phyloP scores from a whole-genome alignment of 2,888 invertebrate genomes.

The Napeogenes sylphis region DNA sequence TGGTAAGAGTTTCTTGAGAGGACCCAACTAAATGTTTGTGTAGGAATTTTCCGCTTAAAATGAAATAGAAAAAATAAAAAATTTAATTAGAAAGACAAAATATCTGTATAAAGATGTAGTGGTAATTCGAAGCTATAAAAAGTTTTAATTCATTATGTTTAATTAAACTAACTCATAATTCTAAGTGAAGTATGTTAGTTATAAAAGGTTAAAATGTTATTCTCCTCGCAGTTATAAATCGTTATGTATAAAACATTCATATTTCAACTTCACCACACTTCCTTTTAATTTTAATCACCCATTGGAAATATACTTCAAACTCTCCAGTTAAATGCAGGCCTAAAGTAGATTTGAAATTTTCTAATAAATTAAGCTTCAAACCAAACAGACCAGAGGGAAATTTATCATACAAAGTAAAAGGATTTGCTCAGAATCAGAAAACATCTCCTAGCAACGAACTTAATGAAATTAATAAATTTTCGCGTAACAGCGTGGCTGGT shows the following conservation, averaged over 20 bases:
- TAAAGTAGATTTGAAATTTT: slow-evolving; percentile 4
- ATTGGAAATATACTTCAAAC: neutral
- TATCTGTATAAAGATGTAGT: neutral
- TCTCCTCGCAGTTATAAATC: too few relatives aligned
- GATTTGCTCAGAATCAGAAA: slow-evolving; percentile 33
- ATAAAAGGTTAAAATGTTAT: too few relatives aligned
- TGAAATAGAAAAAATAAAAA: slow-evolving; percentile 6
- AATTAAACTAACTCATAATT: too few relatives aligned
- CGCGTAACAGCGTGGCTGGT: slow-evolving; percentile 23
- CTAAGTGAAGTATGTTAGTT: too few relatives aligned
- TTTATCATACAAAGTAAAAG: slow-evolving; percentile 35
- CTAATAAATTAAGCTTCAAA: slow-evolving; percentile 20
- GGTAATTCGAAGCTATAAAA: too few relatives aligned
- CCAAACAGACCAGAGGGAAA: slow-evolving; percentile 20
- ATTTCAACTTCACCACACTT: neutral
- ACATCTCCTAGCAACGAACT: slow-evolving; percentile 24
- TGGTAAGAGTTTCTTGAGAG: slow-evolving; percentile 15
- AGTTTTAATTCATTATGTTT: too few relatives aligned
- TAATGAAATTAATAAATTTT: slow-evolving; percentile 37
- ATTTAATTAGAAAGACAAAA: neutral
- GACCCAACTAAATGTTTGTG: slow-evolving; percentile 13
- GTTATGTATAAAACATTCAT: neutral
- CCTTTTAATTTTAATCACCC: neutral
- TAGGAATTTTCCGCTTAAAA: slow-evolving; percentile 3
- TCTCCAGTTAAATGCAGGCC: slow-evolving; percentile 1